Conservation (phyloP, 2,888 invertebrate species). For the Automeris io region DNA sequence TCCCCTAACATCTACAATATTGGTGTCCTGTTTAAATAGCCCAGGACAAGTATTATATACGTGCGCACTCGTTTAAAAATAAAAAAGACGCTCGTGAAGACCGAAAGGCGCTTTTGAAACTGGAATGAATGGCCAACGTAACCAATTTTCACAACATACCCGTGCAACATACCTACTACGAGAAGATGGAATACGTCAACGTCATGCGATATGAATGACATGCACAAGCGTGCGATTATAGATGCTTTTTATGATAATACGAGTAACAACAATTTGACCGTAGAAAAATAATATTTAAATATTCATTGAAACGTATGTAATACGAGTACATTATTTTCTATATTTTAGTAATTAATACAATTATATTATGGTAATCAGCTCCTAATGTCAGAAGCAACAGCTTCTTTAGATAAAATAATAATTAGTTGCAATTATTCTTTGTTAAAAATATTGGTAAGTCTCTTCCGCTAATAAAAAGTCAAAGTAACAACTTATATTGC, state of each 20-base stretch:
- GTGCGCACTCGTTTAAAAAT: slow-evolving; percentile 6
- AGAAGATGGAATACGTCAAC: slow-evolving; percentile 24
- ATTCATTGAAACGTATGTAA: too few relatives aligned
- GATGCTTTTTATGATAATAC: slow-evolving; percentile 16
- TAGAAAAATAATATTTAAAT: too few relatives aligned
- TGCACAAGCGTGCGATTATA: slow-evolving; percentile 40
- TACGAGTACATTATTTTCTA: slow-evolving; percentile 1
- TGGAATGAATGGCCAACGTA: slow-evolving; percentile 40
- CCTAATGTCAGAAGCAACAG: not conserved
- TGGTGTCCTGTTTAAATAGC: too few relatives aligned
- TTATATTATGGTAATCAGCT: not conserved
- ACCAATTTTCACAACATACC: slow-evolving; percentile 43
- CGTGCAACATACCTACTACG: slow-evolving; percentile 8
- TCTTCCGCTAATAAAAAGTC: not conserved
- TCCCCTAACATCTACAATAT: too few relatives aligned
- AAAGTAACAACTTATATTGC: not conserved
- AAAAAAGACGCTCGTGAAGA: slow-evolving; percentile 16
- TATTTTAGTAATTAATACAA: not conserved
- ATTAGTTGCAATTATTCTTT: not conserved
- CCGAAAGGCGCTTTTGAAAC: slow-evolving; percentile 28
- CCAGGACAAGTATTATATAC: slow-evolving; percentile 6
- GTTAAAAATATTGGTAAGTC: not conserved
- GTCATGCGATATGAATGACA: slow-evolving; percentile 62
- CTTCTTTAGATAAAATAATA: not conserved
- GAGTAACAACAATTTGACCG: too few relatives aligned